Evolutionary conservation across 2,888 invertebrate species (phyloP), one percentile per base, ranked within the genome.

Genomic region (Heliconius sara): DNA sequence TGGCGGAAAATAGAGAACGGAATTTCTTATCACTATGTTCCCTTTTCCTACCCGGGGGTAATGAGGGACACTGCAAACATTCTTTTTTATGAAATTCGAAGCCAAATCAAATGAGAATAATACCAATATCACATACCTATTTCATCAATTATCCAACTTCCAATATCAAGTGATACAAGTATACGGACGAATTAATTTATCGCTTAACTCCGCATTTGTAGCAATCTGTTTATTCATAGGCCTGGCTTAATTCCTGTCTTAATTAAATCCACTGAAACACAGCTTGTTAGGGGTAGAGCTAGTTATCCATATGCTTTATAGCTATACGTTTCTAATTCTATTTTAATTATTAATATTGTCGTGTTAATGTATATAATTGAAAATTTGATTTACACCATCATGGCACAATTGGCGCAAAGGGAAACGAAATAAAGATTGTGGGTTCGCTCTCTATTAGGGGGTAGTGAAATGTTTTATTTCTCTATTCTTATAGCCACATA

Each of bases 191-290:
- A 73, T 78, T 66, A 78, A 78, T 78, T 78, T 78, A 74, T 78
- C 27, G 52, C 57, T 78, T 73, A 78, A 57, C 71, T 66, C 78
- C 43, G 57, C 76, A 80, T 78, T 78, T 70, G 70, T 71, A 57
- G 74, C 75, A 71, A 66, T 66, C 78, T 80, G 80, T 80, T 78
- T 80, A 71, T 80, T 79, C 67, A 60, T 80, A 77, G 79, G 80
- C 75, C 75, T 71, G 71, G 74, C 63, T 79, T 79, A 77, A 70
- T 79, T 81, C 77, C 77, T 75, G 81, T 80, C 79, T 75, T 81
- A 81, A 81, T 81, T 81, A 81, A 81, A 78, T 81, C 66, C 79
- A 60, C 71, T 80, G 78, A 80, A 78, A 78, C 78, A 71, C 77
- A 68, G 67, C 79, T 79, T 75, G 75, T 73, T 80, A 43, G 16